A percentile compares a stretch with the other conserved stretches of the same genome.
Evolutionary conservation across 2,113 vertebrate species (phyloP).

Genomic region (Grammomys dolichurus): DNA sequence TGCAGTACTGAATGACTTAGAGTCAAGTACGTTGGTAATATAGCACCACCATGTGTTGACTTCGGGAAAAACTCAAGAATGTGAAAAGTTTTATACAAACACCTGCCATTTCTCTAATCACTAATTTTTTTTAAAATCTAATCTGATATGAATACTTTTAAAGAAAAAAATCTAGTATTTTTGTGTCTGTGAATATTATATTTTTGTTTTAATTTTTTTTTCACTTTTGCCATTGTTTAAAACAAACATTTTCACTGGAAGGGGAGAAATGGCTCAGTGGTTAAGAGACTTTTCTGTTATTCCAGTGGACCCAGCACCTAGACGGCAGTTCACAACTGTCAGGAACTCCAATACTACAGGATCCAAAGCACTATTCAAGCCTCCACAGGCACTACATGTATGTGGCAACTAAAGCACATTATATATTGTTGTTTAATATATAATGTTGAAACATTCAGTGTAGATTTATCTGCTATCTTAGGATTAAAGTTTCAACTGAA

Average conservation of each 20-base stretch:
- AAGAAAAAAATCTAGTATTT: neutral
- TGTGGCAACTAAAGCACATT: neutral
- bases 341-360: too few relatives aligned
- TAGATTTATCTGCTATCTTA: neutral
- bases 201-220: neutral
- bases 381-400: rapidly evolving
- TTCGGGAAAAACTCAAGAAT: slow-evolving; percentile 28
- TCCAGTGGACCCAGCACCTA: rapidly evolving
- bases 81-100: neutral
- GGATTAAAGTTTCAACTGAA: neutral
- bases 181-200: neutral
- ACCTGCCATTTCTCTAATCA: neutral
- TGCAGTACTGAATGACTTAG: neutral
- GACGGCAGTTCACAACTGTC: neutral
- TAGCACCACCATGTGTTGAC: slow-evolving; percentile 80
- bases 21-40: slow-evolving; percentile 33
- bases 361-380: neutral
- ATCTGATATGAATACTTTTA: neutral
- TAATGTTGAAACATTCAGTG: too few relatives aligned
- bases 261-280: neutral
- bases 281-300: neutral
- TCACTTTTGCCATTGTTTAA: neutral
- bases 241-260: neutral
- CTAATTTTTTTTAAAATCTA: neutral
- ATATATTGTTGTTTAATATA: too few relatives aligned